Evolutionary conservation across 2,113 vertebrate genomes (phyloP), one percentile per base, ranked within the genome.

Genomic region (Calypte anna): DNA sequence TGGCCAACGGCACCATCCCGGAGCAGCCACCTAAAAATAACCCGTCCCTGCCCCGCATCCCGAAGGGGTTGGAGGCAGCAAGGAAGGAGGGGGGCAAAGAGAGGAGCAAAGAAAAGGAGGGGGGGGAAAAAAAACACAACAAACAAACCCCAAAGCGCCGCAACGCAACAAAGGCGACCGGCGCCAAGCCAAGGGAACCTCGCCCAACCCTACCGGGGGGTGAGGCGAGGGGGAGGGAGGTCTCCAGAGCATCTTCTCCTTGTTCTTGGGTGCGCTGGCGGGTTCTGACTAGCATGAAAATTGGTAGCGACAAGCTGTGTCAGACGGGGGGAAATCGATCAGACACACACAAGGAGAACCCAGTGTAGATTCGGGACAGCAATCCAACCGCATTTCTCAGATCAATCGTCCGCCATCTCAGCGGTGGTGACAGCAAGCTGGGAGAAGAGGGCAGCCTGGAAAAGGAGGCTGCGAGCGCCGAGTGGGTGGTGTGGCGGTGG

Each of bases 321-420:
- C 95, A 97, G 98, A 98, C 97, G 97, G 98, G 98, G 98, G 98
- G 98, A 99, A 99, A 99, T 99, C 98, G 98, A 99, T 99, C 98
- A 98, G 99, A 99, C 99, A 99, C 99, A 99, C 99, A 98, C 98
- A 98, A 97, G 98, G 98, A 98, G 98, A 99, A 98, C 98, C 93
- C 97, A 98, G 98, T 98, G 98, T 98, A 98, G 98, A 98, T 98
- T 98, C 59, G 98, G 99, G 99, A 99, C 99, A 99, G 99, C 99
- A 98, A 98, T 99, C 99, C 98, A 98, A 99, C 98, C 98, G 97
- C 98, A 99, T 99, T 99, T 98, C 99, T 99, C 99, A 98, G 99
- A 99, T 99, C 99, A 99, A 94, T 98, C 97, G 98, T 98, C 98
- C 78, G 92, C 98, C 98, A 94, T 98, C 97, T 98, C 99, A 99